Evolutionary conservation across 1,140 invertebrate genomes (phyloP).

Genomic region (Holotrichia oblita): DNA sequence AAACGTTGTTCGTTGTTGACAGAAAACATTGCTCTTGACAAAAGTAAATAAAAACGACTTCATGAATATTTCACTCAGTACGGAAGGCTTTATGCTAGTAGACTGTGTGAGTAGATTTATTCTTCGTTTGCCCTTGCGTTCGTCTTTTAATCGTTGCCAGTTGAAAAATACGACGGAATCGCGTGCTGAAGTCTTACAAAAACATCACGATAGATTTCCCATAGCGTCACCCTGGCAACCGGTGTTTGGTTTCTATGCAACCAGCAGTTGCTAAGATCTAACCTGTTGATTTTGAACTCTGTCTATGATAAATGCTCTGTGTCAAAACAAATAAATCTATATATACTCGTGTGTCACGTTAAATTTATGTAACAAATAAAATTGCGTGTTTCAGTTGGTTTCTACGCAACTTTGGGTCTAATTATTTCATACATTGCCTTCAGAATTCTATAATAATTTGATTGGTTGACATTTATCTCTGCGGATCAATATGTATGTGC

Average conservation of each 20-base stretch:
- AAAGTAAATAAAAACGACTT: not conserved
- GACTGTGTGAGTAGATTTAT: not conserved
- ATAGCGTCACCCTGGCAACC: not conserved
- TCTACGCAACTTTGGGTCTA: not conserved
- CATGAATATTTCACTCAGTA: not conserved
- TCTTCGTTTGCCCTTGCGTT: not conserved
- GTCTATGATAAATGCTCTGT: not conserved
- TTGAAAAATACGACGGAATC: not conserved
- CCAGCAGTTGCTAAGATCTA: not conserved
- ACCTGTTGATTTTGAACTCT: not conserved
- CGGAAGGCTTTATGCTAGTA: not conserved
- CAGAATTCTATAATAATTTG: too few species aligned
- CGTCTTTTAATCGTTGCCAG: conserved; percentile 2
- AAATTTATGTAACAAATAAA: not conserved
- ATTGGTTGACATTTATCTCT: not conserved
- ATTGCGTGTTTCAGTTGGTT: not conserved
- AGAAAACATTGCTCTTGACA: not conserved
- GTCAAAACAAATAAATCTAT: not conserved
- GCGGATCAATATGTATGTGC: too few species aligned
- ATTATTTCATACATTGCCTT: not conserved
- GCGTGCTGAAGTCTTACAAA: not conserved
- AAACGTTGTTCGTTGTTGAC: not conserved
- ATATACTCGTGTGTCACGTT: not conserved
- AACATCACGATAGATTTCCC: not conserved
- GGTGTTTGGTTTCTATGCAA: not conserved